Base-by-base conservation (phyloP, 2,888 invertebrate species). In the Xanthorhoe designata region DNA sequence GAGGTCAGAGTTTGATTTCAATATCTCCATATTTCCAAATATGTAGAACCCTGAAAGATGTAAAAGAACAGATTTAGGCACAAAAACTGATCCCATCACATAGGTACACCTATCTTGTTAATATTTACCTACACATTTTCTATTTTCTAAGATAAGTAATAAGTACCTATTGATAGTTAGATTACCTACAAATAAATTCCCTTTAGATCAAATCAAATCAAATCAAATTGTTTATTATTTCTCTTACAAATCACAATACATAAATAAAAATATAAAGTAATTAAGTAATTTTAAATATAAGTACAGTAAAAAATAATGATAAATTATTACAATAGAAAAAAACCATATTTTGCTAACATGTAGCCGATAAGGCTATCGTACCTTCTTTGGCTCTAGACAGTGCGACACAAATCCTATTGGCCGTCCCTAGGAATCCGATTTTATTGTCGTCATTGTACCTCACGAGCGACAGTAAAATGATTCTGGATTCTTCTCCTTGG, bases 401-500 rank as follows among this genome's bases (percentile, higher is more conserved):
- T 0, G 97, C 96, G 0, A 97, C 97, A 82, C 97, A 96, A 58
- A 97, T 94, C 60, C 97, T 93, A 85, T 97, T 97, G 65, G 95
- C 94, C 17, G 94, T 95, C 13, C 91, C 94, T 24, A 97, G 89
- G 85, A 97, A 97, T 4, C 97, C 97, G 73, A 97, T 96, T 56
- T 94, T 94, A 32, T 94, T 92, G 0, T 94, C 88, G 0, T 84
- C 70, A 77, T 97, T 97, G 78, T 96, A 97, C 62, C 97, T 94
- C 0, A 97, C 97, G 10, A 97, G 89, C 0, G 97, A 97, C 18
- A 97, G 85, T 7, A 97, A 84, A 68, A 97, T 96, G 53, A 97
- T 96, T 76, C 96, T 95, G 24, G 95, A 96, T 82, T 97, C 97
- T 78, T 97, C 96, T 0, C 97, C 97, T 90, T 97, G 97, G 79